A percentile compares a stretch with the other conserved stretches of the same genome.
Conservation (phyloP, 2,888 invertebrate genomes). For the Cheilosia pagana region DNA sequence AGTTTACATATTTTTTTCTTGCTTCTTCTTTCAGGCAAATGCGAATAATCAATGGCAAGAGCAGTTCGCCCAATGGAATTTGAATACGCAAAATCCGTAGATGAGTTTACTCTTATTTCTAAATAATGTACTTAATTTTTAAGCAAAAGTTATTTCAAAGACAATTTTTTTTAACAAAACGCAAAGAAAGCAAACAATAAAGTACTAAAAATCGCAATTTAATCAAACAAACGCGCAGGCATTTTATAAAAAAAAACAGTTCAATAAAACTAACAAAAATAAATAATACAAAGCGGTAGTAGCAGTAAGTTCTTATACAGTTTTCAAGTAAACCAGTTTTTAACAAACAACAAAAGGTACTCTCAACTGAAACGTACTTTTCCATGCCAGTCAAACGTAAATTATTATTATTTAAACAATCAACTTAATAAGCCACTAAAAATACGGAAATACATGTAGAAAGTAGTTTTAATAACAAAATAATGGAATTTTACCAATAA, state of each 20-base stretch:
- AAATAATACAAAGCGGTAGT: slow-evolving; percentile 17
- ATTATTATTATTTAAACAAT: slow-evolving; percentile 11
- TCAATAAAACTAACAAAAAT: slow-evolving; percentile 22
- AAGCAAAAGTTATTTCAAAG: slow-evolving; percentile 9
- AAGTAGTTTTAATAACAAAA: slow-evolving; percentile 35
- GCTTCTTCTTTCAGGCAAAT: slow-evolving; percentile 80
- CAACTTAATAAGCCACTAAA: slow-evolving; percentile 32
- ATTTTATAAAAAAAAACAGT: slow-evolving; percentile 57
- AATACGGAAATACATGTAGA: slow-evolving; percentile 49
- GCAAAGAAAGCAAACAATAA: slow-evolving; percentile 15
- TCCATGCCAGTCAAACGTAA: slow-evolving; percentile 59
- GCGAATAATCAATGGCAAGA: slow-evolving; percentile 84
- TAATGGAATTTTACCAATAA: slow-evolving; percentile 56
- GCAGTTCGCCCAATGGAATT: slow-evolving; percentile 83
- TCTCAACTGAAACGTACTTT: slow-evolving; percentile 34
- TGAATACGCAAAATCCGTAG: slow-evolving; percentile 81
- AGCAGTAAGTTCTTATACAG: slow-evolving; percentile 63
- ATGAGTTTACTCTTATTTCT: slow-evolving; percentile 22
- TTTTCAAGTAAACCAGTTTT: slow-evolving; percentile 46
- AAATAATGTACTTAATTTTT: slow-evolving; percentile 49
- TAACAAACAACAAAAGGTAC: slow-evolving; percentile 22
- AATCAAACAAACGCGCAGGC: slow-evolving; percentile 66
- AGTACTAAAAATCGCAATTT: slow-evolving; percentile 47
- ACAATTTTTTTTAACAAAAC: slow-evolving; percentile 12
- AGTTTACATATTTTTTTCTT: background rate